These are phyloP conservation scores for Dipodomys spectabilis DNA, from an alignment of 2,113 vertebrate species.

Conservation along the genomic window DNA sequence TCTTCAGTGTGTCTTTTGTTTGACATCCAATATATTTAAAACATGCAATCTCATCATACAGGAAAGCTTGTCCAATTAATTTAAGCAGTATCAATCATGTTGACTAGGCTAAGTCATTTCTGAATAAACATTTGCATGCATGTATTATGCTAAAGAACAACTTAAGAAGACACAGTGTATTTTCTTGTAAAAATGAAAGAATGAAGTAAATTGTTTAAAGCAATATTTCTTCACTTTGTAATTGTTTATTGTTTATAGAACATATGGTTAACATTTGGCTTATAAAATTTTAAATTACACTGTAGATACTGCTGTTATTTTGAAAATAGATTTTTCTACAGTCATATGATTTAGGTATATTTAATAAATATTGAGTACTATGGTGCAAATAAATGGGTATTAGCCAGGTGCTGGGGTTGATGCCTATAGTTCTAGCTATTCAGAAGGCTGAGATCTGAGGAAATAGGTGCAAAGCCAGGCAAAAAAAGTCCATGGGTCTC, in stretches of 20 bases:
- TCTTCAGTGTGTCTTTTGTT: not conserved
- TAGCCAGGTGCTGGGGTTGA: no score
- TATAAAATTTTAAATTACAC: not conserved
- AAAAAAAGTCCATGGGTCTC: no score
- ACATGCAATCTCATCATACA: not conserved
- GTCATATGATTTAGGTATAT: not conserved
- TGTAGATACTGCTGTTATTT: not conserved
- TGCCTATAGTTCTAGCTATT: no score
- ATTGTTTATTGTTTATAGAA: not conserved
- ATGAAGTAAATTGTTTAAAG: not conserved
- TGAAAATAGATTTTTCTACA: not conserved
- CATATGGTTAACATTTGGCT: not conserved
- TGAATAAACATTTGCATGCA: not conserved
- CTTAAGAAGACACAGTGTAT: not conserved
- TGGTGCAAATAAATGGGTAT: no score
- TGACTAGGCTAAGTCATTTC: not conserved
- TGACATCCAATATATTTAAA: not conserved
- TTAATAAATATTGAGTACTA: not conserved
- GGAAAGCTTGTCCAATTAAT: not conserved
- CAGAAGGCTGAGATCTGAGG: no score
- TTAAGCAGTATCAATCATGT: not conserved
- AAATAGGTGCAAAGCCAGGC: no score
- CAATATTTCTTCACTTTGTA: constrained; percentile 1
- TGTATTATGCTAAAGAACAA: not conserved
- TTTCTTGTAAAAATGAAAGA: not conserved